Evolutionary conservation across 2,888 invertebrate species (phyloP).

Genomic region (Acleris cristana): DNA sequence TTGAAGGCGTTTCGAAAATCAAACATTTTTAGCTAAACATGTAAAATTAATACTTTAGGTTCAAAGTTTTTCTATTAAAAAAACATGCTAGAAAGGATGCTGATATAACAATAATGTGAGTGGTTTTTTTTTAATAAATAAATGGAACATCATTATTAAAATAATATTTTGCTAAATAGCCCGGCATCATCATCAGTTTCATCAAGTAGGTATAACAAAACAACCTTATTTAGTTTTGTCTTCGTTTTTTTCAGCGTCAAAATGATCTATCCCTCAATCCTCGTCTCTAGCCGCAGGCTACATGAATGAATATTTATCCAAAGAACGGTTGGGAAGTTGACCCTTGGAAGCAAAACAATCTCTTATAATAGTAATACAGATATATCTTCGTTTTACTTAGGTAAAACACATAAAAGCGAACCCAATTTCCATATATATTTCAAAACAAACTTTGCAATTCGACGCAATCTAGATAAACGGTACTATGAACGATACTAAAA

Average conservation of each 20-base stretch:
- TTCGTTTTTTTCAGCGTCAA: neutral
- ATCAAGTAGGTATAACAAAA: neutral
- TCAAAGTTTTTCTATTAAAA: too few relatives aligned
- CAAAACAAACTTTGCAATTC: neutral
- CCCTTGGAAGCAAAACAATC: constrained; percentile 1
- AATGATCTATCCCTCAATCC: constrained; percentile 16
- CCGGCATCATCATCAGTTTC: too few relatives aligned
- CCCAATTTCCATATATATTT: constrained; percentile 22
- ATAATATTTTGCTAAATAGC: too few relatives aligned
- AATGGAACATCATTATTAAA: too few relatives aligned
- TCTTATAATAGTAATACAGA: neutral
- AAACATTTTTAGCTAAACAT: too few relatives aligned
- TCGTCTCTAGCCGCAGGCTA: constrained; percentile 18
- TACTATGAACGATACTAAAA: neutral
- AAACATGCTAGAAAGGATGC: too few relatives aligned
- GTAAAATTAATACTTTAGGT: too few relatives aligned
- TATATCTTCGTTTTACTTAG: constrained; percentile 29
- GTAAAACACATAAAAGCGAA: constrained; percentile 24
- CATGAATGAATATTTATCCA: constrained; percentile 20
- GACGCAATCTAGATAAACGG: neutral
- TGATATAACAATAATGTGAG: too few relatives aligned
- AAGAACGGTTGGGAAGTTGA: constrained; percentile 23
- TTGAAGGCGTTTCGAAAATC: too few relatives aligned
- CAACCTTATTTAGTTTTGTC: constrained; percentile 2
- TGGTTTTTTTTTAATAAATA: too few relatives aligned